Percentiles rank a stretch among this genome's conserved stretches.
These are phyloP conservation scores for Andrena bicolor DNA, from an alignment of 2,888 invertebrate genomes.

Conservation along the genomic window DNA sequence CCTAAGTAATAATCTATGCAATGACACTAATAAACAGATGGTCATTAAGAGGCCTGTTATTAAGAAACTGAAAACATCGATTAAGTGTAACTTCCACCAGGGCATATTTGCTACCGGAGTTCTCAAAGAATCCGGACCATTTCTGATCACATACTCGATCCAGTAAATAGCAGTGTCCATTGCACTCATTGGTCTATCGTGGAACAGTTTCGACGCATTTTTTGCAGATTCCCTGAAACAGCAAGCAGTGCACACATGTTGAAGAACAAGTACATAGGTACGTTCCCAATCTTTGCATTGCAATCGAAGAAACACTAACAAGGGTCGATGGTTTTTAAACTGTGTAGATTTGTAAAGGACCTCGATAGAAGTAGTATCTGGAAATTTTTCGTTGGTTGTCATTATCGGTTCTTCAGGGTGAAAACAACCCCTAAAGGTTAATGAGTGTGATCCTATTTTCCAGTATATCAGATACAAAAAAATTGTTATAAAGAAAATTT, in stretches of 20 bases:
- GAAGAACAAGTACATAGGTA: too few relatives aligned
- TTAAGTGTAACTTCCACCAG: conserved; percentile 75
- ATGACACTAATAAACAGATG: neutral
- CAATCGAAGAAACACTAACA: too few relatives aligned
- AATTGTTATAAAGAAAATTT: too few relatives aligned
- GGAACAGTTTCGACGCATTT: conserved; percentile 64
- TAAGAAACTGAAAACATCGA: conserved; percentile 73
- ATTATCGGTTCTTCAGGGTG: too few relatives aligned
- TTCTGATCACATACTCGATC: conserved; percentile 78
- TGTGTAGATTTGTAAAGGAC: too few relatives aligned
- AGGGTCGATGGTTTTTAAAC: too few relatives aligned
- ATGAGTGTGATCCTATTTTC: too few relatives aligned
- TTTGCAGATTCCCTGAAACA: conserved; percentile 65
- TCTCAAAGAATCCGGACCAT: conserved; percentile 72
- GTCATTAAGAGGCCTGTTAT: neutral
- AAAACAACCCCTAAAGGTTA: too few relatives aligned
- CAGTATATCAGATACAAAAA: too few relatives aligned
- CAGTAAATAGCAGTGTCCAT: conserved; percentile 75
- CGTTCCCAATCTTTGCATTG: too few relatives aligned
- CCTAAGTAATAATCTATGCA: neutral
- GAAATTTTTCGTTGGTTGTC: too few relatives aligned
- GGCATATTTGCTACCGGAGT: conserved; percentile 70
- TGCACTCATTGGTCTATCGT: conserved; percentile 76
- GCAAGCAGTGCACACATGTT: neutral
- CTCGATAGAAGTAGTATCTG: too few relatives aligned